phyloP scores from a whole-genome alignment of 1,140 invertebrate species.

The Trachymyrmex septentrionalis region DNA sequence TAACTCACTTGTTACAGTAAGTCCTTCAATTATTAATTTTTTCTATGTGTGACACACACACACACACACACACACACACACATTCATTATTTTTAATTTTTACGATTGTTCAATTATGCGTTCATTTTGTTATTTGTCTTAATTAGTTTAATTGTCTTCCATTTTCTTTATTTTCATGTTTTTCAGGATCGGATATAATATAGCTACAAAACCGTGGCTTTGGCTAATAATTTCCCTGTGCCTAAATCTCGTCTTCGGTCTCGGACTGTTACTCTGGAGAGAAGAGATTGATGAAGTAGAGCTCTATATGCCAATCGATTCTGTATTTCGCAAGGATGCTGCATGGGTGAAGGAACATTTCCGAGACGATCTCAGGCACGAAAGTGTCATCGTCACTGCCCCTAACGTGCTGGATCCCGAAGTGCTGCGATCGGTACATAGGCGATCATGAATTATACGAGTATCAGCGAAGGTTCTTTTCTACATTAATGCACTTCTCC shows the following conservation, averaged over 20 bases:
- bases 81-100: background rate
- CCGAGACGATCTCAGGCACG: constrained; percentile 83
- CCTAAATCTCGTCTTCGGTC: constrained; percentile 77
- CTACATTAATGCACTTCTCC: constrained; percentile 65
- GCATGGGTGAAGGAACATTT: constrained; percentile 84
- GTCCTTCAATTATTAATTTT: background rate
- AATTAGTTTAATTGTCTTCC: background rate
- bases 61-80: background rate
- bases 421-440: constrained; percentile 83
- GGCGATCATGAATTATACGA: constrained; percentile 72
- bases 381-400: constrained; percentile 85
- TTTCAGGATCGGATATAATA: constrained; percentile 81
- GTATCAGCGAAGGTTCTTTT: constrained; percentile 71
- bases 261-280: constrained; percentile 79
- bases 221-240: constrained; percentile 80
- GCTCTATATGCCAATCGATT: constrained; percentile 77
- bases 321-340: constrained; percentile 80
- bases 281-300: constrained; percentile 81
- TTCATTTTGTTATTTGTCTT: background rate
- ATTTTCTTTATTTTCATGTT: background rate
- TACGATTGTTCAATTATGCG: background rate
- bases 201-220: constrained; percentile 82
- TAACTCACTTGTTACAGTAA: too few species aligned
- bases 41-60: background rate
- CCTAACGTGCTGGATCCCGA: constrained; percentile 84